phyloP scores from a whole-genome alignment of 1,140 invertebrate genomes.

The Mizuhopecten yessoensis region DNA sequence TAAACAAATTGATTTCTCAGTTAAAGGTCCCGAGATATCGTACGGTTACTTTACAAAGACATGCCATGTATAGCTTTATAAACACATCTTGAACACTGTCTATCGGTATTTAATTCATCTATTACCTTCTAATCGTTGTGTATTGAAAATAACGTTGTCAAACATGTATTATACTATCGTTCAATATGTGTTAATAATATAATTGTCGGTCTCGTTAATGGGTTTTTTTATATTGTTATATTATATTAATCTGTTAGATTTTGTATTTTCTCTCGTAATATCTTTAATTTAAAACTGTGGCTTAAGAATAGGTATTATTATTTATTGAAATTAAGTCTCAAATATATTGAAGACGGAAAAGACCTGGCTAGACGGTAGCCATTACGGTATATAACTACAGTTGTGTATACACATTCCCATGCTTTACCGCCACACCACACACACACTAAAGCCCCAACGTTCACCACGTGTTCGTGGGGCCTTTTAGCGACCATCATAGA shows the following conservation, averaged over 20 bases:
- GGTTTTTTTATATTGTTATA: no score
- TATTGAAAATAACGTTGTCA: not conserved
- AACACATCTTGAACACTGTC: not conserved
- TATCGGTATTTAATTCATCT: not conserved
- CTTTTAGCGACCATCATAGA: conserved; percentile 38
- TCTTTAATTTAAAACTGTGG: no score
- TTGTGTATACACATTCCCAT: conserved; percentile 7
- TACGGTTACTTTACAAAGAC: conserved; percentile 1
- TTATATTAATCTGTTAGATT: no score
- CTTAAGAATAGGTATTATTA: no score
- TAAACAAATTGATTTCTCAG: conserved; percentile 19
- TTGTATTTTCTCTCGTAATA: no score
- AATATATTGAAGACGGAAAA: not conserved
- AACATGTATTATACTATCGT: not conserved
- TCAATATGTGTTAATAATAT: not conserved
- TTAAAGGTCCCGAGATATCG: not conserved
- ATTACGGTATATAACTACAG: not conserved
- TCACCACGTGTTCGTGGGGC: conserved; percentile 1
- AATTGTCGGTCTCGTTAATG: not conserved
- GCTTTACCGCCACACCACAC: not conserved
- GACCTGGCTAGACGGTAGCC: not conserved
- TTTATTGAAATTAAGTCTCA: not conserved
- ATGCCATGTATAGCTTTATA: not conserved
- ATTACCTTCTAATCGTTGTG: not conserved
- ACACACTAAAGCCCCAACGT: not conserved